phyloP scores from a whole-genome alignment of 2,113 vertebrate genomes.

The Dascyllus trimaculatus region DNA sequence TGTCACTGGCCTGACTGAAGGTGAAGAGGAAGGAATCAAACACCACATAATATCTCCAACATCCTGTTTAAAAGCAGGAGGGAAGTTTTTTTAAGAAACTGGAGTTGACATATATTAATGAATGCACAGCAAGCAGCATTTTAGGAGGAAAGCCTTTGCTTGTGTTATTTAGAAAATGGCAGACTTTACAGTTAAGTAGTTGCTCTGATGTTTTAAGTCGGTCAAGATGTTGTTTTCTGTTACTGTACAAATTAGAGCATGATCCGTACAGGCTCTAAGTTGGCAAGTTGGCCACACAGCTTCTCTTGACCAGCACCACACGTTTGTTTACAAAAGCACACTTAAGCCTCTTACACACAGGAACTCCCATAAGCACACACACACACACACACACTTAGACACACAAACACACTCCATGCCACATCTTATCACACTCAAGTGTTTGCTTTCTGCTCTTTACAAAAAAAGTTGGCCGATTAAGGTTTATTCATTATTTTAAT shows the following conservation, averaged over 20 bases:
- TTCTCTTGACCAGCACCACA: slow-evolving; percentile 36
- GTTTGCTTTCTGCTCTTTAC: slow-evolving; percentile 44
- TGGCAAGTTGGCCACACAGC: slow-evolving; percentile 69
- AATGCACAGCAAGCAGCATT: background rate
- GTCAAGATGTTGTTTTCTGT: slow-evolving; percentile 62
- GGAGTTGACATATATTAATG: background rate
- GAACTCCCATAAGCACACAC: slow-evolving; percentile 69
- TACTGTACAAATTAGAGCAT: slow-evolving; percentile 70
- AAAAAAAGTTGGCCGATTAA: slow-evolving; percentile 13
- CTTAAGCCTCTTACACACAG: slow-evolving; percentile 76
- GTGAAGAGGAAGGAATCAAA: slow-evolving; percentile 71
- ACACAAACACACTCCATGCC: slow-evolving; percentile 60
- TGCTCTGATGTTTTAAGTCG: slow-evolving; percentile 16
- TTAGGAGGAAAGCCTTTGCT: background rate
- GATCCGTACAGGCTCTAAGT: slow-evolving; percentile 35
- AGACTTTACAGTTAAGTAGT: slow-evolving; percentile 6
- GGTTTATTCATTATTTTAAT: slow-evolving; percentile 13
- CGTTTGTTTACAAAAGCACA: slow-evolving; percentile 61
- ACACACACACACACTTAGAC: slow-evolving; percentile 48
- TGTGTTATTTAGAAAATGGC: slow-evolving; percentile 6
- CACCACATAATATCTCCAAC: slow-evolving; percentile 48
- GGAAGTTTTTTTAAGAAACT: background rate
- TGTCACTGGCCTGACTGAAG: slow-evolving; percentile 60
- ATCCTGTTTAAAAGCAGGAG: slow-evolving; percentile 61
- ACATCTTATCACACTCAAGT: slow-evolving; percentile 22